A percentile compares a stretch with the other conserved stretches of the same genome.
phyloP scores from a whole-genome alignment of 2,888 invertebrate species.

The Spisula subtruncata region DNA sequence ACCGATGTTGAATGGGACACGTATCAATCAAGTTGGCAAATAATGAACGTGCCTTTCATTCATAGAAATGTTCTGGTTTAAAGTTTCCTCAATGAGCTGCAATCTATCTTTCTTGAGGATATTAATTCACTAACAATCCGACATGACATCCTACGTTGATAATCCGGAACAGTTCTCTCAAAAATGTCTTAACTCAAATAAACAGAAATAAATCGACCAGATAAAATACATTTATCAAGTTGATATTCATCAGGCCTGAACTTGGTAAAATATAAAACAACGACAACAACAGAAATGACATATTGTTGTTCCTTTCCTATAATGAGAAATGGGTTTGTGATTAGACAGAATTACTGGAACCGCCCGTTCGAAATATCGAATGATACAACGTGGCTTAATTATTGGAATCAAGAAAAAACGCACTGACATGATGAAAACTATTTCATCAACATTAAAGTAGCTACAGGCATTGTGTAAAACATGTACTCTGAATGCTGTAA shows the following conservation, averaged over 20 bases:
- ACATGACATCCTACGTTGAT: slow-evolving; percentile 9
- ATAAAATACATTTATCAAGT: not conserved
- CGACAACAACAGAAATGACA: not conserved
- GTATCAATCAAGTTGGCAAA: not conserved
- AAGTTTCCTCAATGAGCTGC: not conserved
- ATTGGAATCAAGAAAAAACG: too few relatives aligned
- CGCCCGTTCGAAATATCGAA: too few relatives aligned
- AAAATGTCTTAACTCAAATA: slow-evolving; percentile 10
- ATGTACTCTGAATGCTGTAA: too few relatives aligned
- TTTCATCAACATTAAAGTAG: too few relatives aligned
- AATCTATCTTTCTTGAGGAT: slow-evolving; percentile 8
- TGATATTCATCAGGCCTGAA: not conserved
- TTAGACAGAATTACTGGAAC: not conserved
- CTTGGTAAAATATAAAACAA: not conserved
- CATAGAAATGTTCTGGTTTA: not conserved
- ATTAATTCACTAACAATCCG: slow-evolving; percentile 2
- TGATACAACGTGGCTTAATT: too few relatives aligned
- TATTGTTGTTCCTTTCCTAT: not conserved
- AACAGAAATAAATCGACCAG: not conserved
- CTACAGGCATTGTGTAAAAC: too few relatives aligned
- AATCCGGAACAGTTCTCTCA: not conserved
- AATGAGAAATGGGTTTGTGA: not conserved
- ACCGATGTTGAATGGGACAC: not conserved
- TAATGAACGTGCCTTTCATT: slow-evolving; percentile 22
- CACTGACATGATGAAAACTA: too few relatives aligned